These are phyloP conservation scores for Sturnus vulgaris DNA, from an alignment of 2,113 vertebrate genomes.

Conservation along the genomic window DNA sequence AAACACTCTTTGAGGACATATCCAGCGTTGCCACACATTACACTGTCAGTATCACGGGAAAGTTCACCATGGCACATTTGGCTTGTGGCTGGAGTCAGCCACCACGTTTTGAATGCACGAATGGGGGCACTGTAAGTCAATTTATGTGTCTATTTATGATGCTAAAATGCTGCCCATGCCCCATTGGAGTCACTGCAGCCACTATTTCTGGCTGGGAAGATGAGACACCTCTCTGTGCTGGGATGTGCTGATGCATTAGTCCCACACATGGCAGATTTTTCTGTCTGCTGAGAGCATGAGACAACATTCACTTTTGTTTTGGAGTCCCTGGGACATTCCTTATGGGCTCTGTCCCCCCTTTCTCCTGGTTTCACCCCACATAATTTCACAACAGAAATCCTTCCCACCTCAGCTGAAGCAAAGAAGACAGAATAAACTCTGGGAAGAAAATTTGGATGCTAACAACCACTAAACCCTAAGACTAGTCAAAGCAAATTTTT, in stretches of 20 bases:
- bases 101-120: not conserved
- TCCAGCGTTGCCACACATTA: not conserved
- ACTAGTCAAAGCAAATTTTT: not conserved
- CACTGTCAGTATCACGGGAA: accelerated
- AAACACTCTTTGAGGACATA: not conserved
- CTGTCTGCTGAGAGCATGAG: not conserved
- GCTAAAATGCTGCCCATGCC: not conserved
- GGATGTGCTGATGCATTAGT: not conserved
- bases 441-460: not conserved
- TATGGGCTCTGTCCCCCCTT: not conserved
- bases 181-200: not conserved
- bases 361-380: not conserved
- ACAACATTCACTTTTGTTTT: not conserved
- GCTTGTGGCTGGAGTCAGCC: not conserved
- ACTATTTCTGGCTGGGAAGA: not conserved
- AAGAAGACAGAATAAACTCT: not conserved
- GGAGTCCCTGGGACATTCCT: not conserved
- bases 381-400: not conserved
- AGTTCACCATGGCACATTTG: accelerated
- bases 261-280: not conserved
- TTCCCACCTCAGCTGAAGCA: not conserved
- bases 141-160: not conserved
- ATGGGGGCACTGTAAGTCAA: not conserved
- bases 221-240: not conserved
- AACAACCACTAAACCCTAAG: not conserved